Base-by-base conservation (phyloP, 2,797 vertebrate genomes). In the Vireo griseus region DNA sequence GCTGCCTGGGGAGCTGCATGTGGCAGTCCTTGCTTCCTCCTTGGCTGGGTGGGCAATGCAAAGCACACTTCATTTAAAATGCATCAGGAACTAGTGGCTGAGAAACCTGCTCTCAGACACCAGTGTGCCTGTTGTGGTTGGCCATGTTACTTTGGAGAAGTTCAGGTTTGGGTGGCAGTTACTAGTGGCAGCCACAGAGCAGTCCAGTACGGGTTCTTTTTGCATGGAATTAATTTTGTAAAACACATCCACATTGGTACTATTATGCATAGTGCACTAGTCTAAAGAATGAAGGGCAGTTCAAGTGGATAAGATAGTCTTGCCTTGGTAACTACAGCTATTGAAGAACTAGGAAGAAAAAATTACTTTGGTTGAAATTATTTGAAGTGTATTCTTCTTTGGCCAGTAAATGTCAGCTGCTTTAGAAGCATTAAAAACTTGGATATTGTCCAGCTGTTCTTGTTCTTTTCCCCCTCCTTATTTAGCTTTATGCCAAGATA, bases 351-450 rank as follows among this genome's bases (percentile, higher is more conserved):
- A 50, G 10, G 22, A n/a, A 24, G 11, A 86, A 78, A 91, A 54
- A 61, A 55, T 15, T 86, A 61, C 90, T 96, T 94, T 88, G 80
- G 33, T 86, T 89, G 74, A 92, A 95, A 67, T 78, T 10, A n/a
- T 59, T 25, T 55, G 25, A 78, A 55, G 5, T 62, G 20, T 92
- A 92, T 84, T 82, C 26, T 81, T 87, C 65, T 80, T 74, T 83
- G 57, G 26, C 57, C 47, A 28, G 28, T 65, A 88, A 89, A 57
- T 89, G 13, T 71, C 61, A 72, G 47, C 86, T 80, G n/a, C 57
- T 92, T 76, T 61, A 89, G 50, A 91, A 65, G 19, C 75, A 77
- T 69, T 86, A 52, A 83, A 76, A 65, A 31, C 25, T 55, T 97
- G 92, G 61, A 31, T 72, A 10, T 80, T 52, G 51, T 88, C 80